Conservation (phyloP, 2,888 invertebrate species). For the Melanchra persicariae region DNA sequence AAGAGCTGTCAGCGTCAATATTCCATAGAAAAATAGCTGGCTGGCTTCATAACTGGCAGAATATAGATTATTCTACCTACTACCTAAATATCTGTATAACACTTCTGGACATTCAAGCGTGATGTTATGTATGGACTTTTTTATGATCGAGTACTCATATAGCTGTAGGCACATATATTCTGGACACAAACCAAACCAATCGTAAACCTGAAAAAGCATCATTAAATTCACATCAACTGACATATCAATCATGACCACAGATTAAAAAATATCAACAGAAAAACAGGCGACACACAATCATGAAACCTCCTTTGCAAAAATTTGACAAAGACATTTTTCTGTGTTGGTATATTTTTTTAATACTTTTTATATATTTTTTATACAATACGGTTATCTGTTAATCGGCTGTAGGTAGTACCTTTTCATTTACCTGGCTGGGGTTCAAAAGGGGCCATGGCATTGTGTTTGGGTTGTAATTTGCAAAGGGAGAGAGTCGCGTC, state of each 20-base stretch:
- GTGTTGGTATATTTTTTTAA: constrained; percentile 30
- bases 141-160: neutral
- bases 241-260: constrained; percentile 56
- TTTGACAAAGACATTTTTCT: constrained; percentile 41
- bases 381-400: constrained; percentile 61
- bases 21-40: too few species aligned
- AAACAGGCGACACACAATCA: constrained; percentile 32
- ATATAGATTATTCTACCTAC: too few species aligned
- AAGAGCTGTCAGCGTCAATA: too few species aligned
- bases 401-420: constrained; percentile 59
- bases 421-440: constrained; percentile 66
- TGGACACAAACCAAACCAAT: constrained; percentile 12
- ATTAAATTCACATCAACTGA: constrained; percentile 54
- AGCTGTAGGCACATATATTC: neutral
- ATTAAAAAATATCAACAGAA: constrained; percentile 52
- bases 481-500: constrained; percentile 8
- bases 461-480: constrained; percentile 55
- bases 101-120: neutral
- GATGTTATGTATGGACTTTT: too few species aligned
- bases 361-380: constrained; percentile 37
- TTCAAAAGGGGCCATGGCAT: constrained; percentile 45
- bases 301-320: constrained; percentile 29
- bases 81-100: too few species aligned
- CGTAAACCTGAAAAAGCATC: constrained; percentile 10
- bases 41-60: too few species aligned